Base-by-base conservation (phyloP, 2,888 invertebrate genomes). In the Cephus runcator region DNA sequence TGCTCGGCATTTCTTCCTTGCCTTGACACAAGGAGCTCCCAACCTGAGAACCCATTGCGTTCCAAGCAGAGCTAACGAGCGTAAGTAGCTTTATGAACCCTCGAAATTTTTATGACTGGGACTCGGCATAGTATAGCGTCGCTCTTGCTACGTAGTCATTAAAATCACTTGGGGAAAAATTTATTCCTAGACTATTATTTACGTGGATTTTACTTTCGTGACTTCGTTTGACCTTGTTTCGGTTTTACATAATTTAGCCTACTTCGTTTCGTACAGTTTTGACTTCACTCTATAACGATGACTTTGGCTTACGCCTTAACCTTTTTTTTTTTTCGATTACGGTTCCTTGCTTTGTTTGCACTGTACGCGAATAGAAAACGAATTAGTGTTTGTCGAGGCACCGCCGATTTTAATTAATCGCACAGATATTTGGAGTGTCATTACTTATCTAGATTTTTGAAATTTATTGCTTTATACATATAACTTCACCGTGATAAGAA, bases 81-180 rank as follows among this genome's bases (percentile, higher is more conserved):
- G 79, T 79, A 80, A 82, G 80, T 82, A 82, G 80, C 79, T 81
- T 80, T 82, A 80, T 82, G 82, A 81, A 84, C 80, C 83, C 77
- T 75, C 79, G 77, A 80, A 81, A 81, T 83, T 82, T 82, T 82
- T 79, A 81, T 74, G 78, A 36, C 75, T 78, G 34, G 73, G 73
- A 76, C 78, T 75, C 79, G 2, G 9, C 56, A 23, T 9, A 56
- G 56, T 56, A 23, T 2, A 23, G 23, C 56, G 56, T 56, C 23
- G 23, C 56, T 56, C 56, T 56, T 6, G 56, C 56, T 56, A 23
- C 56, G 56, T 69, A 11, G 71, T 75, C 76, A 73, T 78, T 76
- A 76, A 35, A 78, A 76, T 76, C 69, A 78, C 73, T 78, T 73
- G 31, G 75, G 69, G 30, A 33, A 31, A 23, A 56, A 56, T 56